Percentiles rank a stretch among this genome's conserved stretches.
Conservation (phyloP, 1,140 invertebrate genomes). For the Sipha flava region DNA sequence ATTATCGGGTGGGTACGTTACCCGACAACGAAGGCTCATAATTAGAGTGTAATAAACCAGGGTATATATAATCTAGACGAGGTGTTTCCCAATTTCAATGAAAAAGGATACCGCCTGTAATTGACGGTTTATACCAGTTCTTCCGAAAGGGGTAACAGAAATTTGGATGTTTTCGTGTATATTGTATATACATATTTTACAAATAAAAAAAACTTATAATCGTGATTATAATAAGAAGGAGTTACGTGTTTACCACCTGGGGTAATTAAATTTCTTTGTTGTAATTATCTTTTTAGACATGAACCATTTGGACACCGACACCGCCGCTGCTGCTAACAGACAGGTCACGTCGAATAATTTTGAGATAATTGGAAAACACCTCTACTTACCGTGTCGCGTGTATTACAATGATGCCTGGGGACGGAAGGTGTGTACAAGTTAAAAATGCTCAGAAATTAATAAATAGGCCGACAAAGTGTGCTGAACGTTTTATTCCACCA, state of each 20-base stretch:
- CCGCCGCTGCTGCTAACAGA: background rate
- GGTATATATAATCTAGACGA: background rate
- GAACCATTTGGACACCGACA: background rate
- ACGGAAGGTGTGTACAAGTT: background rate
- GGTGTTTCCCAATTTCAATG: slow-evolving; percentile 21
- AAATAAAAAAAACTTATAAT: background rate
- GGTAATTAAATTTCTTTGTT: slow-evolving; percentile 25
- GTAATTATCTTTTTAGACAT: slow-evolving; percentile 13
- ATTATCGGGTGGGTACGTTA: background rate
- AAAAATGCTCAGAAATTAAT: background rate
- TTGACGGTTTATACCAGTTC: slow-evolving; percentile 1
- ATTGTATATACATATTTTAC: background rate
- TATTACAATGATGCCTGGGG: background rate
- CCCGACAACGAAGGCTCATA: background rate
- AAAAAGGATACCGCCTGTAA: slow-evolving; percentile 14
- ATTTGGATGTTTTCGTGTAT: slow-evolving; percentile 10
- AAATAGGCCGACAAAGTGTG: background rate
- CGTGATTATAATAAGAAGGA: slow-evolving; percentile 5
- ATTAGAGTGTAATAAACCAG: background rate
- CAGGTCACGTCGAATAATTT: background rate
- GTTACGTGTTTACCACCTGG: slow-evolving; percentile 20
- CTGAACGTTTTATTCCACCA: too few relatives aligned
- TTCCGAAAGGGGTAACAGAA: background rate
- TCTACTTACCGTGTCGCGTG: background rate
- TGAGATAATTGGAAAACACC: slow-evolving; percentile 24